Evolutionary conservation across 2,888 invertebrate genomes (phyloP), one percentile per base, ranked within the genome.

Genomic region (Eupithecia inturbata): DNA sequence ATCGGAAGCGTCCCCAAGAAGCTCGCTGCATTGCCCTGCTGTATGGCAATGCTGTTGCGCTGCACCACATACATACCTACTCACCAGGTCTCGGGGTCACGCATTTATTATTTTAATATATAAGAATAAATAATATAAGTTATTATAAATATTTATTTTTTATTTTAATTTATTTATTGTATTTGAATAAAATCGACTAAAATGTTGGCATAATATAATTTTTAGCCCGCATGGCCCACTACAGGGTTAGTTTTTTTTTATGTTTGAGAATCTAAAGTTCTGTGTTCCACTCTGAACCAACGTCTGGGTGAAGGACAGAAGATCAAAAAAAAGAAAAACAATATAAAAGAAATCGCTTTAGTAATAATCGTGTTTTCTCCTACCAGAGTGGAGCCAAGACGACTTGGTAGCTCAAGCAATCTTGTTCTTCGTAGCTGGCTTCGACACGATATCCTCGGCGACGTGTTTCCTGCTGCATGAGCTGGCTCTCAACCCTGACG

Each of bases 381-480:
- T 81, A 76, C 68, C 85, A 87, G 92, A 78, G 6, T 91, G 92
- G 92, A 77, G 86, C 0, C 90, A 91, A 31, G 83, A 86, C 1
- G 94, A 95, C 63, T 84, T 95, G 1, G 82, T 89, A 0, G 90
- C 93, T 0, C 95, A 95, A 84, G 93, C 92, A 0, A 83, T 95
- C n/a, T 68, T 95, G 0, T 95, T 95, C 85, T 93, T 95, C 79
- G 81, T 95, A 26, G 95, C 95, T 36, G 95, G 95, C 1, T 95
- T 95, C 62, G 95, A 95, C 14, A 95, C 95, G 0, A 80, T 89
- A 0, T 90, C 94, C 0, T 82, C 86, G 0, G 81, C 89, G 0
- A 90, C 95, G 86, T 84, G 92, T 4, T 96, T 96, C 72, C 82
- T 94, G 0, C 83, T 95, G 0, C 92, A 95, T 60, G 96, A 96